Percentiles rank a stretch among this genome's conserved stretches.
Conservation (phyloP, 2,888 invertebrate genomes). For the Lycaena phlaeas region DNA sequence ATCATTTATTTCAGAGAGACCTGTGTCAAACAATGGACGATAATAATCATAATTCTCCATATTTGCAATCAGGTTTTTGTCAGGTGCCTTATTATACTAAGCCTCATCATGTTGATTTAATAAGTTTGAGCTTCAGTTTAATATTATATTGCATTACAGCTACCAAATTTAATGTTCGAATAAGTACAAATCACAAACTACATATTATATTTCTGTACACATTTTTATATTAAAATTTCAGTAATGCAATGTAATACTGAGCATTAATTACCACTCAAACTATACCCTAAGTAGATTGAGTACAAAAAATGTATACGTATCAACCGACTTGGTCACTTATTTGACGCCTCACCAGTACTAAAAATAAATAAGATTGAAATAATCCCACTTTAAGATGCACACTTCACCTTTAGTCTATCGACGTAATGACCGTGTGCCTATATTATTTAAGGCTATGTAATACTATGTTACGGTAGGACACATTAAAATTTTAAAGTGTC, state of each 20-base stretch:
- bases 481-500: no score
- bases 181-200: neutral
- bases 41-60: no score
- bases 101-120: neutral
- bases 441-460: no score
- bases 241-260: neutral
- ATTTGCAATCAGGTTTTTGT: neutral
- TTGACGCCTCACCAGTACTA: conserved; percentile 1
- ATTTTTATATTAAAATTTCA: neutral
- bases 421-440: no score
- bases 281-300: neutral
- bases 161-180: neutral
- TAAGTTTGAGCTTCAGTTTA: neutral
- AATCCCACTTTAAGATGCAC: no score
- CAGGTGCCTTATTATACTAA: neutral
- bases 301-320: conserved; percentile 8
- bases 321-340: conserved; percentile 17
- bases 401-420: neutral
- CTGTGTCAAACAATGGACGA: no score
- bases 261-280: neutral
- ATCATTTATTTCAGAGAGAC: no score
- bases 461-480: no score
- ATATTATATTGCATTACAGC: neutral
- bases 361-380: no score
- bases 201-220: neutral